Evolutionary conservation across 2,113 vertebrate genomes (phyloP).

Genomic region (Lagopus muta): DNA sequence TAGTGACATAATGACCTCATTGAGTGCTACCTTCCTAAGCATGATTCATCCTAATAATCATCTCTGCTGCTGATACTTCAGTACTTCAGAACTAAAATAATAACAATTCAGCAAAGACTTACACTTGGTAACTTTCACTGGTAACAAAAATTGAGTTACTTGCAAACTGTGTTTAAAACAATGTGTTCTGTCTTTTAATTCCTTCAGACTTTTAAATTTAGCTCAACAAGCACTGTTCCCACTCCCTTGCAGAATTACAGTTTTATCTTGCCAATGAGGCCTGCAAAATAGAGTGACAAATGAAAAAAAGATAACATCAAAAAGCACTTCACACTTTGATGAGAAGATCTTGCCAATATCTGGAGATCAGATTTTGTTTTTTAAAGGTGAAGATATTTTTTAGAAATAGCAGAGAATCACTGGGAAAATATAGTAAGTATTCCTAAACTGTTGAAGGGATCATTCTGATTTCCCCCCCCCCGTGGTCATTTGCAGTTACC

Average conservation of each 20-base stretch:
- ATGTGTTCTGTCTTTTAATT: neutral
- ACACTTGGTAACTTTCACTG: constrained; percentile 15
- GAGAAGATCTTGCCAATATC: neutral
- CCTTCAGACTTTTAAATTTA: neutral
- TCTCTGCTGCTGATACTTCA: neutral
- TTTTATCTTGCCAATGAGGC: neutral
- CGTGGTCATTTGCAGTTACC: neutral
- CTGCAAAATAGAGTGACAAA: neutral
- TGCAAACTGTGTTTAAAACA: neutral
- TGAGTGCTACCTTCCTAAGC: neutral
- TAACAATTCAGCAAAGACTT: neutral
- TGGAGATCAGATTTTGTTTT: constrained; percentile 2
- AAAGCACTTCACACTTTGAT: constrained; percentile 15
- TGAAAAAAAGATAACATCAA: neutral
- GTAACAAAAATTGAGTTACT: neutral
- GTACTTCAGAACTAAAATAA: neutral
- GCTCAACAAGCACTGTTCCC: neutral
- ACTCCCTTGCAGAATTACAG: neutral
- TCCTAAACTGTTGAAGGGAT: neutral
- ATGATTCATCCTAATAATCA: neutral
- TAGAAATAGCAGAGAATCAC: neutral
- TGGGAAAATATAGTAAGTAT: neutral
- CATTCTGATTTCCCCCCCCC: neutral
- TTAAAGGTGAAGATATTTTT: neutral
- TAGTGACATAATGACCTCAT: neutral